Evolutionary conservation across 2,113 vertebrate genomes (phyloP).

Genomic region (Onychostruthus taczanowskii): DNA sequence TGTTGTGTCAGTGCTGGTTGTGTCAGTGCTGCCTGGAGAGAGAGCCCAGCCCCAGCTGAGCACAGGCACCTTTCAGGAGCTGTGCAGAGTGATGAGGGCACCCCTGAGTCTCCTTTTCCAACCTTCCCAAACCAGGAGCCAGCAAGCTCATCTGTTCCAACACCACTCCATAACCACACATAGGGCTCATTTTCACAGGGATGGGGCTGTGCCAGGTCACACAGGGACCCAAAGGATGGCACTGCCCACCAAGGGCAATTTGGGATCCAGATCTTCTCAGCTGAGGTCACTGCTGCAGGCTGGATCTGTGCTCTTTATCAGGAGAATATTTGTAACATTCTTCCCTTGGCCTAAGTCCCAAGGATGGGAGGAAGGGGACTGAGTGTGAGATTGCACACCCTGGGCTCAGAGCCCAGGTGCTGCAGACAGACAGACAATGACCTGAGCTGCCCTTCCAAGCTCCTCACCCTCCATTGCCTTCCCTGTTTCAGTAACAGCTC

Average conservation of each 20-base stretch:
- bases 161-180: accelerated
- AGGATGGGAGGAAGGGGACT: neutral
- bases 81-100: neutral
- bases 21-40: neutral
- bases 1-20: neutral
- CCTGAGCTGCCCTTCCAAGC: neutral
- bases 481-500: neutral
- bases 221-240: neutral
- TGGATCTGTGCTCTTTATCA: neutral
- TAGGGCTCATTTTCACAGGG: neutral
- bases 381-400: neutral
- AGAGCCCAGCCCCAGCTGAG: neutral
- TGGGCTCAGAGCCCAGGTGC: neutral
- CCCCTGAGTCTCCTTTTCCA: neutral
- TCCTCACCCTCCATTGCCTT: neutral
- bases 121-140: neutral
- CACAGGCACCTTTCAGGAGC: neutral
- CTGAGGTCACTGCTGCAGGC: neutral
- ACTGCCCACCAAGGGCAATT: neutral
- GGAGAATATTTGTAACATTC: neutral
- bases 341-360: neutral
- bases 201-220: accelerated
- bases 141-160: neutral
- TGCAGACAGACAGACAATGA: neutral
- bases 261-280: neutral